Percentiles rank a stretch among this genome's conserved stretches.
These are phyloP conservation scores for Agrochola lychnidis DNA, from an alignment of 2,888 invertebrate genomes.

Conservation along the genomic window DNA sequence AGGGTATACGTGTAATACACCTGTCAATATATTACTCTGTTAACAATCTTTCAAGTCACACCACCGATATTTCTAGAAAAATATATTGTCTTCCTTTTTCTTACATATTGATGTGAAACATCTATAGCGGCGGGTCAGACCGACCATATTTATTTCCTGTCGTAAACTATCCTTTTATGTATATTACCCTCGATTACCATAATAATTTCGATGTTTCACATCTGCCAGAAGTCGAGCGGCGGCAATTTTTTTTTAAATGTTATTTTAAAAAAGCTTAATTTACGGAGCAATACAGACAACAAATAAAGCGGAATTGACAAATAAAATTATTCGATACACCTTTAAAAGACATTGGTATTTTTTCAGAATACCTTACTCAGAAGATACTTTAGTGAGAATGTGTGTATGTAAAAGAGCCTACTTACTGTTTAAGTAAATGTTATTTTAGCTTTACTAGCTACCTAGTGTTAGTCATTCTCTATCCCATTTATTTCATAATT, in stretches of 20 bases:
- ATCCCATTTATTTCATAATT: slow-evolving; percentile 27
- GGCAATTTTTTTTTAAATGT: no score
- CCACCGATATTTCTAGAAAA: slow-evolving; percentile 9
- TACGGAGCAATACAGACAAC: no score
- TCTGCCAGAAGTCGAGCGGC: no score
- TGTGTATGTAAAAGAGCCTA: neutral
- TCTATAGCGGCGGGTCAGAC: no score
- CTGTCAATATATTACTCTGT: slow-evolving; percentile 6
- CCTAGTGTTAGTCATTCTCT: neutral
- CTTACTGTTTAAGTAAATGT: neutral
- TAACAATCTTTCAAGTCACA: slow-evolving; percentile 10
- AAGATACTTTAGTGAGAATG: neutral
- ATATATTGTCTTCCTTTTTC: neutral
- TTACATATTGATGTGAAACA: no score
- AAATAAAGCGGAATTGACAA: slow-evolving; percentile 8
- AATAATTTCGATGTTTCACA: no score
- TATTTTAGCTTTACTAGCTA: neutral
- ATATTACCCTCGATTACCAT: no score
- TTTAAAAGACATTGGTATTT: no score
- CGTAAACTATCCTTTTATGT: no score
- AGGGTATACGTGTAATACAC: no score
- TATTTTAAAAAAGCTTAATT: no score
- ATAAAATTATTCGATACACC: slow-evolving; percentile 9
- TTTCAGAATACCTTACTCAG: neutral
- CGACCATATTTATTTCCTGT: no score